Evolutionary conservation across 2,797 vertebrate genomes (phyloP).

Genomic region (Pantherophis alleghaniensis): DNA sequence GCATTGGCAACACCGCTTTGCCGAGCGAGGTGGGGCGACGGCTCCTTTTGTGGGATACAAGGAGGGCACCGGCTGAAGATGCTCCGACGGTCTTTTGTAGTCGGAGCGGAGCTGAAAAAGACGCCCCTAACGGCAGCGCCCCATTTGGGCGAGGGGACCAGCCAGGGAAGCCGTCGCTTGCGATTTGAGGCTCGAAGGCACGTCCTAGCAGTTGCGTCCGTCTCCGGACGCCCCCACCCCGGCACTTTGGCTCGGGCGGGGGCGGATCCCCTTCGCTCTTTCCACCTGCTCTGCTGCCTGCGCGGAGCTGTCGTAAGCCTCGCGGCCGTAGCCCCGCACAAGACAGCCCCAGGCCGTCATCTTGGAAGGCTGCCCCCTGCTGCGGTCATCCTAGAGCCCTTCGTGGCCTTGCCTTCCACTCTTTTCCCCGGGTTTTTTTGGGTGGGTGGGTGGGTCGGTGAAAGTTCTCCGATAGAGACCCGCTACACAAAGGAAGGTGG

Average conservation of each 20-base stretch:
- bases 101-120: neutral
- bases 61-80: neutral
- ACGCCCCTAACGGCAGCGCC: neutral
- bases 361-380: neutral
- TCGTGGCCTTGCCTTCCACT: neutral
- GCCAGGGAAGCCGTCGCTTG: neutral
- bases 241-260: neutral
- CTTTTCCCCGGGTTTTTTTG: neutral
- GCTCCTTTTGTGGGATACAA: neutral
- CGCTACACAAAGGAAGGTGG: slow-evolving; percentile 38
- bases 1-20: slow-evolving; percentile 8
- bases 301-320: neutral
- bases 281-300: slow-evolving; percentile 16
- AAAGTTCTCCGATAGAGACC: slow-evolving; percentile 22
- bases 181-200: neutral
- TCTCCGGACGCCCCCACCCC: neutral
- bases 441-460: neutral
- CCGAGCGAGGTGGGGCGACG: neutral
- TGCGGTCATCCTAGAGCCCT: neutral
- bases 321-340: neutral
- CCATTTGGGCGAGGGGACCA: neutral
- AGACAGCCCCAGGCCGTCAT: neutral
- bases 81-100: neutral
- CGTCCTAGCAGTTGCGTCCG: neutral
- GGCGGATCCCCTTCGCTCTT: slow-evolving; percentile 12